These are phyloP conservation scores for Nemotelus pantherinus DNA, from an alignment of 2,888 invertebrate genomes.

Conservation along the genomic window DNA sequence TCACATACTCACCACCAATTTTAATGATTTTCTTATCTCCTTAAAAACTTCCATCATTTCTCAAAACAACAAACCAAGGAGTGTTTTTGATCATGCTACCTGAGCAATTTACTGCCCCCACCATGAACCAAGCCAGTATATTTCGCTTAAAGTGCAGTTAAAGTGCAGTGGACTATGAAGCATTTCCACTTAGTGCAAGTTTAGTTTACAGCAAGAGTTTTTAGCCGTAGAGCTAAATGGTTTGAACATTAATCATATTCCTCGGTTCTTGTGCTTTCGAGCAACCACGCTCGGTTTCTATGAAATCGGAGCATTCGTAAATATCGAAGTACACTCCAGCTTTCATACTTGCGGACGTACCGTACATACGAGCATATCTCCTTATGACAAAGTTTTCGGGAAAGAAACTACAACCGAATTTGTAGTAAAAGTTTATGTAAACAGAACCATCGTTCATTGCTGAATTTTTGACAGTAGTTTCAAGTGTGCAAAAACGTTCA, in stretches of 20 bases:
- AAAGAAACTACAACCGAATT: slow-evolving; percentile 13
- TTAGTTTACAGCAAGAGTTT: slow-evolving; percentile 15
- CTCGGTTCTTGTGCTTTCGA: background rate
- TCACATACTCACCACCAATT: no score
- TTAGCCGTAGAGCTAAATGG: background rate
- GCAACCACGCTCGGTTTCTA: background rate
- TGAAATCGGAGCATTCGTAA: no score
- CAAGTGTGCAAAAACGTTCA: slow-evolving; percentile 6
- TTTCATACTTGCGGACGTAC: no score
- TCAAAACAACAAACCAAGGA: no score
- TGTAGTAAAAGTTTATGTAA: slow-evolving; percentile 30
- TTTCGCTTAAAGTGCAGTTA: slow-evolving; percentile 23
- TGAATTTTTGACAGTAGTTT: slow-evolving; percentile 20
- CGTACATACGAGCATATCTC: background rate
- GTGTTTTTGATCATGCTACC: no score
- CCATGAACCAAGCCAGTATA: background rate
- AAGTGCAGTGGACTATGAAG: slow-evolving; percentile 16
- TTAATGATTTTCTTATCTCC: no score
- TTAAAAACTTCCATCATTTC: no score
- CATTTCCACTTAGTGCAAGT: background rate
- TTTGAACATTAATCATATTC: slow-evolving; percentile 17
- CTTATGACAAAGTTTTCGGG: background rate
- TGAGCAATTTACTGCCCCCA: no score
- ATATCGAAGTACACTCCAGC: no score
- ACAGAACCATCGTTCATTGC: slow-evolving; percentile 30